Conservation (phyloP, 2,797 vertebrate species). For the Tachyglossus aculeatus region DNA sequence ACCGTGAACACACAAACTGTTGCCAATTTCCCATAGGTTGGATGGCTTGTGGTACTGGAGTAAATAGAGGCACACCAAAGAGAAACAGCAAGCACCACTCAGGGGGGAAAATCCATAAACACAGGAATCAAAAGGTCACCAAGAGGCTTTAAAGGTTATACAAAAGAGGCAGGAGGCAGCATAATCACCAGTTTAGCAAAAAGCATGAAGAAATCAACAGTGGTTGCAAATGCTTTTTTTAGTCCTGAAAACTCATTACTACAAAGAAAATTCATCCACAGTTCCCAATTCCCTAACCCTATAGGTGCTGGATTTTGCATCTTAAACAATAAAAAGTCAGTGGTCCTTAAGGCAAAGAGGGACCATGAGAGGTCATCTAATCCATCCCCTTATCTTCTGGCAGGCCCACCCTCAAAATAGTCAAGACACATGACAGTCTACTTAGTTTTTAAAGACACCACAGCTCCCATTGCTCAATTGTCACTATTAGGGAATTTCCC, state of each 20-base stretch:
- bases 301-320: not conserved
- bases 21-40: not conserved
- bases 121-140: not conserved
- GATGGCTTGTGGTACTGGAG: not conserved
- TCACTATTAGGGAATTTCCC: not conserved
- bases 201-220: slow-evolving; percentile 1
- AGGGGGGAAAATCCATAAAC: not conserved
- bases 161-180: not conserved
- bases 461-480: not conserved
- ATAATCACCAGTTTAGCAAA: not conserved
- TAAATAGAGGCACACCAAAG: not conserved
- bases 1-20: not conserved
- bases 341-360: not conserved
- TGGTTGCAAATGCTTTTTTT: not conserved
- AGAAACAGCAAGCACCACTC: not conserved
- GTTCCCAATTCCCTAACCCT: too few relatives aligned
- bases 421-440: not conserved
- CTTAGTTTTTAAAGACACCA: not conserved
- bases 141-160: not conserved
- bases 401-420: not conserved
- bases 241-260: not conserved
- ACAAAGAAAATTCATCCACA: not conserved
- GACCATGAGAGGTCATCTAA: not conserved
- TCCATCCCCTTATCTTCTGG: not conserved
- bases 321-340: not conserved